Conservation (phyloP, 1,140 invertebrate genomes). For the Metaphire vulgaris region DNA sequence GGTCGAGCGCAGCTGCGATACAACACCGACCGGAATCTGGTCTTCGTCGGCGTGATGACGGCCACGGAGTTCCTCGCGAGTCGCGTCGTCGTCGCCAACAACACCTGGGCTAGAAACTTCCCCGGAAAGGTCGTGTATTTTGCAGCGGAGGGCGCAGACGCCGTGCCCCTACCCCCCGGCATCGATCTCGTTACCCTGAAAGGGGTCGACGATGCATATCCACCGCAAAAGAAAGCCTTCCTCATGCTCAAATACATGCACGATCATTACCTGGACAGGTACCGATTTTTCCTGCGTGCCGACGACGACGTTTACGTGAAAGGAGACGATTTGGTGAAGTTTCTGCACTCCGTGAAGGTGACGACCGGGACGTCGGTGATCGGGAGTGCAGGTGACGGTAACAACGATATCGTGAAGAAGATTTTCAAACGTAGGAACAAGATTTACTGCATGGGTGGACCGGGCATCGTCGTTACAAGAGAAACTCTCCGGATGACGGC, state of each 20-base stretch:
- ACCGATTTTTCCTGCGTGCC: constrained; percentile 94
- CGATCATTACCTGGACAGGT: constrained; percentile 81
- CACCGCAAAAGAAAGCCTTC: constrained; percentile 97
- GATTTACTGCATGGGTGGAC: constrained; percentile 99
- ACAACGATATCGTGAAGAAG: constrained; percentile 81
- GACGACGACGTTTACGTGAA: constrained; percentile 96
- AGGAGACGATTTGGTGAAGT: constrained; percentile 72
- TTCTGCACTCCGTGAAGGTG: constrained; percentile 82
- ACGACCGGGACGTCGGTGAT: constrained; percentile 83
- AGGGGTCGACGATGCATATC: constrained; percentile 69
- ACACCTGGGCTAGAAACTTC: constrained; percentile 76
- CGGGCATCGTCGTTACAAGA: constrained; percentile 72
- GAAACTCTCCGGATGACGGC: constrained; percentile 53
- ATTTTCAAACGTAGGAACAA: constrained; percentile 83
- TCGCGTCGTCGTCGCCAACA: constrained; percentile 76
- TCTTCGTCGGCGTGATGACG: constrained; percentile 91
- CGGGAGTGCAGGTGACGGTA: constrained; percentile 54
- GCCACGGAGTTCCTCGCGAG: constrained; percentile 80
- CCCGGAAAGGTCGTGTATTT: constrained; percentile 86
- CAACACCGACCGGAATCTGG: constrained; percentile 23
- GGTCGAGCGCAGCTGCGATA: too few species aligned
- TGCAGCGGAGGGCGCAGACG: constrained; percentile 69
- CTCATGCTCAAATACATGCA: constrained; percentile 98
- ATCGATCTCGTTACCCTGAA: constrained; percentile 16
- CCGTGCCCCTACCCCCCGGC: constrained; percentile 29